These are phyloP conservation scores for Acleris holmiana DNA, from an alignment of 2,888 invertebrate genomes.

Conservation along the genomic window DNA sequence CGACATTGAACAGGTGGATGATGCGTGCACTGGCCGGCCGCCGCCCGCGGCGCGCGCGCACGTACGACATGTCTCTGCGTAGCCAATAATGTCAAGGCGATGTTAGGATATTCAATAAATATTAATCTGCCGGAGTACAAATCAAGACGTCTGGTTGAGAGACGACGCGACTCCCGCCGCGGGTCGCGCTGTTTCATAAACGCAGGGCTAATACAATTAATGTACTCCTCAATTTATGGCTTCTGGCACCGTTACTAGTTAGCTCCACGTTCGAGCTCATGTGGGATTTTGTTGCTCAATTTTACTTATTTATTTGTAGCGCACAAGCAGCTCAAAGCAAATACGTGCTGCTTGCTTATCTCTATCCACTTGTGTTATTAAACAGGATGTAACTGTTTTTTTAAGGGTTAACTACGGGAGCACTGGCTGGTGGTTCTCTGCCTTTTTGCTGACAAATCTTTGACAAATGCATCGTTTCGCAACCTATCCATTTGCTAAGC, in stretches of 20 bases:
- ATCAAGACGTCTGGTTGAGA: constrained; percentile 25
- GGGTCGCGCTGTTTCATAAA: constrained; percentile 7
- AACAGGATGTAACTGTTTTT: no score
- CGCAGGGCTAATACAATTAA: not conserved
- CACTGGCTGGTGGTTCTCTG: no score
- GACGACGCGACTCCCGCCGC: constrained; percentile 14
- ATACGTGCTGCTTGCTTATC: no score
- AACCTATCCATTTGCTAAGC: no score
- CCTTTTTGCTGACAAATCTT: no score
- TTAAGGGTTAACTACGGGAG: no score
- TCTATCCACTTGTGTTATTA: no score
- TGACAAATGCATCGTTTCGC: no score
- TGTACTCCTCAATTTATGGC: not conserved
- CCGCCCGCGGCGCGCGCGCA: not conserved
- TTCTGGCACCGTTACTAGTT: not conserved
- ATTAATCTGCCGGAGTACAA: constrained; percentile 26
- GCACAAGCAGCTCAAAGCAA: no score
- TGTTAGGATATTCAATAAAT: constrained; percentile 29
- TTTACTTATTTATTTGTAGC: no score
- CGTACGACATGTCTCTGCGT: not conserved
- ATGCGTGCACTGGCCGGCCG: constrained; percentile 1
- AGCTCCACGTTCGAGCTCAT: no score
- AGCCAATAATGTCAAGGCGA: constrained; percentile 14
- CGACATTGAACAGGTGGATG: constrained; percentile 7
- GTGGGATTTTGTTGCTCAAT: no score